Evolutionary conservation across 2,113 vertebrate genomes (phyloP), one percentile per base, ranked within the genome.

Genomic region (Hyperopisus bebe): DNA sequence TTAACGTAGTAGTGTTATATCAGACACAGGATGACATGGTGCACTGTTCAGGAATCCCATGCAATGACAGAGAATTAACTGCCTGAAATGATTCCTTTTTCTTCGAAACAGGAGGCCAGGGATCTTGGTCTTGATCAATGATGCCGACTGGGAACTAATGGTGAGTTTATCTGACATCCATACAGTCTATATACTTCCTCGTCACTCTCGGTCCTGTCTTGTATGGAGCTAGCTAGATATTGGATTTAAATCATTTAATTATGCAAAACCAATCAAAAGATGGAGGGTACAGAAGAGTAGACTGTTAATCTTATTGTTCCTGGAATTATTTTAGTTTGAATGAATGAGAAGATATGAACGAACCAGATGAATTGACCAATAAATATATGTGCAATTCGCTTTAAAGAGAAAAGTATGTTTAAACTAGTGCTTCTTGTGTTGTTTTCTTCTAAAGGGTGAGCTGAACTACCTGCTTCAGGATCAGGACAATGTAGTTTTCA

Each of bases 91-190:
- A 80, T 80, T 80, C 74, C 35, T 80, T 80, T 42, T 35, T 80
- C 31, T 42, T 19, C 15, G 15, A 17, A 93, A 91, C 95, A 99
- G 98, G 97, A 97, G 98, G 91, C 98, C 98, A 2, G 98, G 98
- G 88, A 99, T 99, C 91, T 95, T 99, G 93, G 98, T 99, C 93
- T 97, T 99, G 91, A 96, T 99, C 95, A 99, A 99, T 10, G 97
- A 99, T 35, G 96, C 98, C 90, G 98, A 99, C 96, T 99, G 98
- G 98, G 98, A 99, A 55, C 95, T 99, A 92, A 98, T 99, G 98
- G 98, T 99, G 94, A 97, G 97, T 95, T 94, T 90, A 66, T 89
- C 89, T 58, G 90, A 90, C 91, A 50, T 24, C 3, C 15, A n/a
- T 83, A 86, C 70, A n/a, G 55, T 70, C 39, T 19, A 48, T 47